phyloP scores from a whole-genome alignment of 2,113 vertebrate genomes.

The Stigmatopora nigra region DNA sequence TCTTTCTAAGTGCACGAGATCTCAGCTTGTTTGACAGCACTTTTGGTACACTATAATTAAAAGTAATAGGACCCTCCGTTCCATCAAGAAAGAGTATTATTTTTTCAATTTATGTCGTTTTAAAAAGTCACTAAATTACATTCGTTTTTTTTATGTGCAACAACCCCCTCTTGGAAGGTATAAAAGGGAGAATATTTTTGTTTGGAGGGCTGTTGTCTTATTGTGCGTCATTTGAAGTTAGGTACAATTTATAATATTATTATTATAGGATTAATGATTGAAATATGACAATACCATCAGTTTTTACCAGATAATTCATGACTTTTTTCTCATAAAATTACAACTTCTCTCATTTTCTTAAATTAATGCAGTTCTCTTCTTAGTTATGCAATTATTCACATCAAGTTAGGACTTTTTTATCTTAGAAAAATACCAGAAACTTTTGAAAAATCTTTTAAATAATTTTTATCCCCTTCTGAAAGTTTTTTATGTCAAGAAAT shows the following conservation, averaged over 20 bases:
- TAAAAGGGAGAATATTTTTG: neutral
- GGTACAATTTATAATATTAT: constrained; percentile 2
- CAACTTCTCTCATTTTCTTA: neutral
- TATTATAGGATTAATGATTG: no score
- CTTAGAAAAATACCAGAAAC: neutral
- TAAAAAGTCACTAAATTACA: neutral
- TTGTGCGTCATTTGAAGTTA: constrained; percentile 13
- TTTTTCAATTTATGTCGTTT: neutral
- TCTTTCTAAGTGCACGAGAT: constrained; percentile 2
- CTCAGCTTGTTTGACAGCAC: neutral
- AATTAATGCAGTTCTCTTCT: neutral
- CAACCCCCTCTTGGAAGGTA: neutral
- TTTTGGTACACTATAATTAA: neutral
- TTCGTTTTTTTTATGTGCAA: neutral
- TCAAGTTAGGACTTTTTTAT: neutral
- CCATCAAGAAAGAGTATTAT: neutral
- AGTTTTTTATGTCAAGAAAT: neutral
- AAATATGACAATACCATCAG: no score
- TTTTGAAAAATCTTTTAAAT: neutral
- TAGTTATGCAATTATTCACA: neutral
- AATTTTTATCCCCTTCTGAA: no score
- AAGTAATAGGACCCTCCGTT: neutral
- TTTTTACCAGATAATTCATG: no score
- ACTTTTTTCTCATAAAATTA: neutral
- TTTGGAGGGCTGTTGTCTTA: constrained; percentile 7